A percentile compares a stretch with the other conserved stretches of the same genome.
phyloP scores from a whole-genome alignment of 2,113 vertebrate genomes.

The Labeo rohita region DNA sequence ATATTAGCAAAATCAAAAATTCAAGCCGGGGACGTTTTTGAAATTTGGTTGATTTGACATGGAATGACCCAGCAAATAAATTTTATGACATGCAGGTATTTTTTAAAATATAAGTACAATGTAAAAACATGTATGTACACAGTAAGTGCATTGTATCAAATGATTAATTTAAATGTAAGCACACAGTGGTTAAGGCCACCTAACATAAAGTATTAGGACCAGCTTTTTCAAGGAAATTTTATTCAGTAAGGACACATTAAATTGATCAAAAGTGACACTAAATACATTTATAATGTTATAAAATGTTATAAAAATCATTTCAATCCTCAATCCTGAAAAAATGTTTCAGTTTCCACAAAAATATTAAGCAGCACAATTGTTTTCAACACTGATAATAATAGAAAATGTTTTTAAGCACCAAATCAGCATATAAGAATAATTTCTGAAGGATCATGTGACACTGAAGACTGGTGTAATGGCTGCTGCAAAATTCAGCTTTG shows the following conservation, averaged over 20 bases:
- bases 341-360: not conserved
- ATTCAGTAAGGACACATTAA: not conserved
- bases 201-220: too few relatives aligned
- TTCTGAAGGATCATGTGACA: not conserved
- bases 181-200: too few relatives aligned
- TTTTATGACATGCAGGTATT: too few relatives aligned
- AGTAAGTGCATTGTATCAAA: too few relatives aligned
- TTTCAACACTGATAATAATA: not conserved
- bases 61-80: too few relatives aligned
- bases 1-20: too few relatives aligned
- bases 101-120: too few relatives aligned
- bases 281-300: not conserved
- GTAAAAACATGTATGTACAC: too few relatives aligned
- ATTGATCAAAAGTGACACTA: not conserved
- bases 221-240: not conserved
- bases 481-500: not conserved
- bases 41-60: too few relatives aligned
- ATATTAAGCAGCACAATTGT: not conserved
- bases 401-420: not conserved
- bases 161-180: too few relatives aligned
- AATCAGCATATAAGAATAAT: not conserved
- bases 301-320: too few relatives aligned
- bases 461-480: not conserved
- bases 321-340: not conserved
- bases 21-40: too few relatives aligned